Conservation (phyloP, 2,888 invertebrate species). For the Apodemia zela region DNA sequence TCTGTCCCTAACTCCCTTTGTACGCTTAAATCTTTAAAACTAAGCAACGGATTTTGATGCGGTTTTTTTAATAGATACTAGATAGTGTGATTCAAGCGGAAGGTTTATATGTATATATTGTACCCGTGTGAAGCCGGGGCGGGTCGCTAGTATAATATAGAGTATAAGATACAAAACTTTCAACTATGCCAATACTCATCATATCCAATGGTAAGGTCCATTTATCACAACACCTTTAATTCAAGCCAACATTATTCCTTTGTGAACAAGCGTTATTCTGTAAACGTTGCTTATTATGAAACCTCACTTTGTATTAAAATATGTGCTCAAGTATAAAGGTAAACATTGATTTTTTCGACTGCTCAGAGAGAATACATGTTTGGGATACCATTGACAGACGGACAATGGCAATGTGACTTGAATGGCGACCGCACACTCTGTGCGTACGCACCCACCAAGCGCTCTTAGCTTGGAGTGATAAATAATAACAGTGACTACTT, state of each 20-base stretch:
- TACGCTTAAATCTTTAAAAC: too few species aligned
- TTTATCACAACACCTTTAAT: slow-evolving; percentile 66
- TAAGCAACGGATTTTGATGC: too few species aligned
- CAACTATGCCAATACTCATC: slow-evolving; percentile 19
- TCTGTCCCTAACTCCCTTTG: too few species aligned
- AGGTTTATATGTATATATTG: too few species aligned
- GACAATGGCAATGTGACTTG: slow-evolving; percentile 65
- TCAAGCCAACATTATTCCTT: slow-evolving; percentile 57
- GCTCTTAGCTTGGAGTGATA: slow-evolving; percentile 28
- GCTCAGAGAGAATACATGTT: slow-evolving; percentile 71
- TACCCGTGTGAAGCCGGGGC: too few species aligned
- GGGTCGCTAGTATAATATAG: too few species aligned
- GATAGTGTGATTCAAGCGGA: too few species aligned
- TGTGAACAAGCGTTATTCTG: slow-evolving; percentile 77
- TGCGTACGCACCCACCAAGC: slow-evolving; percentile 43
- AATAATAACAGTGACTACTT: slow-evolving; percentile 20
- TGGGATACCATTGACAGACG: slow-evolving; percentile 68
- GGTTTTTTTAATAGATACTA: too few species aligned
- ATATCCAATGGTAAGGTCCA: slow-evolving; percentile 41
- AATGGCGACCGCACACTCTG: slow-evolving; percentile 77
- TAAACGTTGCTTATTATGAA: slow-evolving; percentile 74
- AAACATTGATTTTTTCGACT: slow-evolving; percentile 73
- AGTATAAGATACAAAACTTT: slow-evolving; percentile 25
- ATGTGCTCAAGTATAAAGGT: slow-evolving; percentile 76
- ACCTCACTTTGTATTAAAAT: slow-evolving; percentile 76